A percentile compares a stretch with the other conserved stretches of the same genome.
Evolutionary conservation across 2,797 vertebrate genomes (phyloP).

Genomic region (Chrysolophus pictus): DNA sequence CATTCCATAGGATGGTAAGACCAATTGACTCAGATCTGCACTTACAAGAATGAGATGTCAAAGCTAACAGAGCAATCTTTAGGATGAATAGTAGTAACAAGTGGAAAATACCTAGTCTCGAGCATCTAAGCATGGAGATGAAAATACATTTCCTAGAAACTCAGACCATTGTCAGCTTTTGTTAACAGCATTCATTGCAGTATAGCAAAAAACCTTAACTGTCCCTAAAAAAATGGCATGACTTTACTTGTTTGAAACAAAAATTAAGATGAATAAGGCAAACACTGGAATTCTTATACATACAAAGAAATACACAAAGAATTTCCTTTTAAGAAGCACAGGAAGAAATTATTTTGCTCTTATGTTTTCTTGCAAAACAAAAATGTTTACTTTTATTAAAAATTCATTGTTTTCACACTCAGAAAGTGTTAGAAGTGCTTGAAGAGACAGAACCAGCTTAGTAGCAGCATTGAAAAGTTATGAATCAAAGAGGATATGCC

Average conservation of each 20-base stretch:
- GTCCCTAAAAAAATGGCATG: neutral
- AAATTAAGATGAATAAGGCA: neutral
- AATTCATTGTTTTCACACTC: neutral
- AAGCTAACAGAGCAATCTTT: neutral
- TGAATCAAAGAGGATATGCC: neutral
- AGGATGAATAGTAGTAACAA: neutral
- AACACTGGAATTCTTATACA: neutral
- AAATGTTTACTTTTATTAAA: neutral
- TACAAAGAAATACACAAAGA: rapidly evolving
- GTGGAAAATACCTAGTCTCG: neutral
- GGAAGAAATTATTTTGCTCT: neutral
- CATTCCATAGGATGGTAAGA: neutral
- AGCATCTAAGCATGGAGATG: neutral
- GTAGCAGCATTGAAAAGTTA: neutral
- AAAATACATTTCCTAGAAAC: neutral
- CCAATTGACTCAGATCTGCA: neutral
- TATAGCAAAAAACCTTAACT: neutral
- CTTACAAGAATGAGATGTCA: neutral
- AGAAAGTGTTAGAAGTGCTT: neutral
- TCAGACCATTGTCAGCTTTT: neutral
- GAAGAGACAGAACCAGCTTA: neutral
- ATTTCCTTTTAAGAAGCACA: neutral
- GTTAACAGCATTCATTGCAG: neutral
- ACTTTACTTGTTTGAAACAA: neutral
- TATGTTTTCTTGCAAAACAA: neutral